Conservation (phyloP, 2,797 vertebrate species). For the Diplodus puntazzo region DNA sequence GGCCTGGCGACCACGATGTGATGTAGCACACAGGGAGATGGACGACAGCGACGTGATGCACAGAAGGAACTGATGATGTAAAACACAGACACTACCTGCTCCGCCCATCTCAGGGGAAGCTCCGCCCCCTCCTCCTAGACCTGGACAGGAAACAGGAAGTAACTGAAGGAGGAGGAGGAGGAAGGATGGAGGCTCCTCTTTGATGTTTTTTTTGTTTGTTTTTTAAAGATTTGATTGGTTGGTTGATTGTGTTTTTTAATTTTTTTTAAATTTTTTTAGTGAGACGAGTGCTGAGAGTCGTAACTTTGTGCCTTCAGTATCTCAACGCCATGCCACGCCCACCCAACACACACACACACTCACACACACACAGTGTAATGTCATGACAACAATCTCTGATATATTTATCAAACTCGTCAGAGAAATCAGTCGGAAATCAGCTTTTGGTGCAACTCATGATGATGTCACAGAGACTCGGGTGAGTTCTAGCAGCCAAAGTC, state of each 20-base stretch:
- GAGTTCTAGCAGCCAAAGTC: slow-evolving; percentile 14
- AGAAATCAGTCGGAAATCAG: neutral
- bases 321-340: slow-evolving; percentile 72
- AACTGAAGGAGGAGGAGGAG: slow-evolving; percentile 2
- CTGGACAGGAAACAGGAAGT: slow-evolving; percentile 35
- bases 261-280: slow-evolving; percentile 49
- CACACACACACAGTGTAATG: neutral
- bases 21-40: slow-evolving; percentile 59
- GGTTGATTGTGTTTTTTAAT: slow-evolving; percentile 51
- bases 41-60: slow-evolving; percentile 22
- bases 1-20: slow-evolving; percentile 14
- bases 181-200: slow-evolving; percentile 30
- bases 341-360: slow-evolving; percentile 57
- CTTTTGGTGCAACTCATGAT: neutral
- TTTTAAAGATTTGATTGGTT: slow-evolving; percentile 67
- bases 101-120: slow-evolving; percentile 74
- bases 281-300: slow-evolving; percentile 80
- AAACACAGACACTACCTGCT: slow-evolving; percentile 68
- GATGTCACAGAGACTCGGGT: slow-evolving; percentile 13
- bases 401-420: neutral
- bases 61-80: slow-evolving; percentile 39
- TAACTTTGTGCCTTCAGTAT: slow-evolving; percentile 82
- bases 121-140: slow-evolving; percentile 54
- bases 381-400: slow-evolving; percentile 21
- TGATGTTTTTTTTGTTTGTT: slow-evolving; percentile 59